Evolutionary conservation across 2,888 invertebrate species (phyloP).

Genomic region (Penaeus monodon): DNA sequence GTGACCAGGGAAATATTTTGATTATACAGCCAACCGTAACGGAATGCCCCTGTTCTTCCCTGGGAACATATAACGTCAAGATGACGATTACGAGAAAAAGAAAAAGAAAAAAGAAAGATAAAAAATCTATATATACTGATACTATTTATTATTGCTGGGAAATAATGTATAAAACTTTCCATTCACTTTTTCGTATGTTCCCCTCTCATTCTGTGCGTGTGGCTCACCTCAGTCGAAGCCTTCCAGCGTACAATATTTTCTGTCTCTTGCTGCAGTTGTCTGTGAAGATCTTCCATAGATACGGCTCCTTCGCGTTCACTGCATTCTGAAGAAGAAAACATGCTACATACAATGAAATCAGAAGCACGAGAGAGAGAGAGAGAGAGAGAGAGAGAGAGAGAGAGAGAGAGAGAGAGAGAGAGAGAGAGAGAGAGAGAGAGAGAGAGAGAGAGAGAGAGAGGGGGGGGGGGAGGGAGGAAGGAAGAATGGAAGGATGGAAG

Average conservation of each 20-base stretch:
- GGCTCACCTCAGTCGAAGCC: constrained; percentile 45
- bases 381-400: not conserved
- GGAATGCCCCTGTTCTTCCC: no score
- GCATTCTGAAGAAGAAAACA: no score
- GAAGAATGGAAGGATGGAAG: not conserved
- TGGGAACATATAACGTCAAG: no score
- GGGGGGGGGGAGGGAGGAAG: not conserved
- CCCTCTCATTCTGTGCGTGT: no score
- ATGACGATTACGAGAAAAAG: no score
- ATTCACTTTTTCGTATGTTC: no score
- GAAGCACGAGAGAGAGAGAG: not conserved
- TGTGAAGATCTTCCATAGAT: constrained; percentile 30
- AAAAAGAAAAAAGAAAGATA: no score
- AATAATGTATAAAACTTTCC: no score
- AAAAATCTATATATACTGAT: not conserved
- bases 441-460: no score
- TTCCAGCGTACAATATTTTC: constrained; percentile 56
- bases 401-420: no score
- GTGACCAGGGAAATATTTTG: not conserved
- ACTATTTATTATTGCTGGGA: not conserved
- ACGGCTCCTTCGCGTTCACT: not conserved
- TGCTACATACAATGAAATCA: constrained; percentile 22
- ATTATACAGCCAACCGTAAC: not conserved
- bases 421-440: no score
- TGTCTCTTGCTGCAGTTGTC: constrained; percentile 36